Base-by-base conservation (phyloP, 2,113 vertebrate genomes). In the Nettapus auritus region DNA sequence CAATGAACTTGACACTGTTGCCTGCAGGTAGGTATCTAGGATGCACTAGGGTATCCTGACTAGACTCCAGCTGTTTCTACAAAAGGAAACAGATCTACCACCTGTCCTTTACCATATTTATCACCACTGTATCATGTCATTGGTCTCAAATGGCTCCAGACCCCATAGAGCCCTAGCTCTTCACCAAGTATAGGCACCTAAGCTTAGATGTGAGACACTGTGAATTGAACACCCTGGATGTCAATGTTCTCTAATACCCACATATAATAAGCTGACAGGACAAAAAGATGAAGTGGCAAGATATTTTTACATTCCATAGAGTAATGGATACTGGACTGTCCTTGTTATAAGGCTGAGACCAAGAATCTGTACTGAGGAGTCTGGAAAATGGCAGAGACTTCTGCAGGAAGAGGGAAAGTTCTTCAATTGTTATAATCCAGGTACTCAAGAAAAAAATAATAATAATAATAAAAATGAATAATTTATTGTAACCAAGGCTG, bases 251-350 rank as follows among this genome's bases (percentile, higher is more conserved):
- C 40, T 55, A 46, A 69, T 73, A 18, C 67, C 50, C 34, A 11
- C 42, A 34, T 42, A 60, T 84, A 40, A 75, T 74, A 81, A 84
- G 86, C 53, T 66, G 82, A 20, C 67, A 94, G 77, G n/a, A n/a
- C 23, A 83, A 96, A 95, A 89, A 93, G 46, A 73, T 67, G 74
- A 93, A 94, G 13, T 60, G 57, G 50, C 50, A 93, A 67, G 18
- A 73, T 77, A 60, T 82, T 67, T 66, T 92, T 86, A 44, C 38
- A 86, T 88, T 93, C 82, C 59, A 48, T 36, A 66, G 90, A 90
- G 18, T 93, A 95, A 81, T 31, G 1, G 38, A 50, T 23, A 48
- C 20, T 48, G 21, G 48, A 67, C 18, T 50, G 10, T 2, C 50
- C 25, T 50, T 67, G 42, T 71, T 59, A 73, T 19, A 74, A 48